A percentile compares a stretch with the other conserved stretches of the same genome.
These are phyloP conservation scores for Saccostrea cuccullata DNA, from an alignment of 1,140 invertebrate genomes.

Conservation along the genomic window DNA sequence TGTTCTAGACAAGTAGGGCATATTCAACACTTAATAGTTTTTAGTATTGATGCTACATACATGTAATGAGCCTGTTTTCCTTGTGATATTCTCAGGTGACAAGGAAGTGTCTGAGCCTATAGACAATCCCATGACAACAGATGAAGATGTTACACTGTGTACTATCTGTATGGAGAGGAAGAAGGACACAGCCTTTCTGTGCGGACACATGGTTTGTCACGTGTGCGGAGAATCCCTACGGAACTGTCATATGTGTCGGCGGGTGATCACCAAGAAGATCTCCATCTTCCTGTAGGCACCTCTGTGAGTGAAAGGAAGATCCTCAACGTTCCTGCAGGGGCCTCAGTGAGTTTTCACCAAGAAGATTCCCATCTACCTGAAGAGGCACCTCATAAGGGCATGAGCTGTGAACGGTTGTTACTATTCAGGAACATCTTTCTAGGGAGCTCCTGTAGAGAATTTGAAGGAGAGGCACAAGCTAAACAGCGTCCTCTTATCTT, in stretches of 20 bases:
- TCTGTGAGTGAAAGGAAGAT: neutral
- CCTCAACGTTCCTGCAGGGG: too few species aligned
- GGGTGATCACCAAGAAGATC: slow-evolving; percentile 92
- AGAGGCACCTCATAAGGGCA: neutral
- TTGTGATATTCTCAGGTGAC: neutral
- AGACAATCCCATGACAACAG: neutral
- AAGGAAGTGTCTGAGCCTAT: slow-evolving; percentile 1
- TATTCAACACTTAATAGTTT: too few species aligned
- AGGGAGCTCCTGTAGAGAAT: neutral
- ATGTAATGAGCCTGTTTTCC: too few species aligned
- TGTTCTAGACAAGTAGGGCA: too few species aligned
- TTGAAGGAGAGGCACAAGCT: neutral
- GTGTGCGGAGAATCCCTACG: slow-evolving; percentile 89
- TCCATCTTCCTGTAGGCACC: neutral
- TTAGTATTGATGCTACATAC: too few species aligned
- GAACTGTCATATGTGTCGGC: slow-evolving; percentile 95
- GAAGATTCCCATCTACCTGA: neutral
- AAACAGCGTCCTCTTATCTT: neutral
- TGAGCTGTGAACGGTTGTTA: neutral
- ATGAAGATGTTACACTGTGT: slow-evolving; percentile 89
- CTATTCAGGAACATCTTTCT: neutral
- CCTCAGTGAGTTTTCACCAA: too few species aligned
- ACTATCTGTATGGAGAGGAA: slow-evolving; percentile 83
- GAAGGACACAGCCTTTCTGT: slow-evolving; percentile 91
- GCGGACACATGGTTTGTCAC: slow-evolving; percentile 92